Base-by-base conservation (phyloP, 2,797 vertebrate genomes). In the Aphelocoma californica region DNA sequence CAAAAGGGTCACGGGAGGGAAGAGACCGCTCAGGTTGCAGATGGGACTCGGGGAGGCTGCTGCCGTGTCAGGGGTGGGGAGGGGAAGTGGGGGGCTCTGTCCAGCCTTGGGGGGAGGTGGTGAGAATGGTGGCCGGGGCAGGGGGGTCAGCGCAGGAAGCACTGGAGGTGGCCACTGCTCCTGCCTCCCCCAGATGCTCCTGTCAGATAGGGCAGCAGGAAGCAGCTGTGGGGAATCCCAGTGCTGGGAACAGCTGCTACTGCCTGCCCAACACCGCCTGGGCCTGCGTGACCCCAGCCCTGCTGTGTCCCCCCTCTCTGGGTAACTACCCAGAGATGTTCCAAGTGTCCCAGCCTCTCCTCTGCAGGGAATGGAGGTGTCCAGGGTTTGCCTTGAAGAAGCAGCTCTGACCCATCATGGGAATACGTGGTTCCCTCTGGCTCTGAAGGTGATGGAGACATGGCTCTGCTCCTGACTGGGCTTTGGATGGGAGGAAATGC, bases 191-290 rank as follows among this genome's bases (percentile, higher is more conserved):
- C 97, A 97, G 97, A 97, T 96, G 96, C 75, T 51, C 96, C 61
- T 14, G 57, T 97, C 97, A 98, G 98, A 98, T 97, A 97, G 93
- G 36, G 65, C 91, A 58, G 95, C 97, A 98, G 98, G 98, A 98
- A 98, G 94, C 98, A 98, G 98, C 98, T 98, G 97, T 93, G 86
- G 92, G 93, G 95, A 97, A 96, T 97, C 97, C 93, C 32, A 79
- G 96, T 40, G 78, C 97, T 97, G 97, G 97, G 97, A 97, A 98
- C 96, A 58, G 73, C 70, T 7, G 7, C 86, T 85, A 51, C 93
- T 88, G 67, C 69, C 91, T 1, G 61, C 75, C 29, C 2, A 16
- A 13, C 66, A 4, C 25, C 3, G 12, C 38, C 34, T 51, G n/a
- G 31, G 71, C 51, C 66, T 26, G 29, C 4, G 2, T 21, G 78